These are phyloP conservation scores for Mimachlamys varia DNA, from an alignment of 2,888 invertebrate genomes.

Conservation along the genomic window DNA sequence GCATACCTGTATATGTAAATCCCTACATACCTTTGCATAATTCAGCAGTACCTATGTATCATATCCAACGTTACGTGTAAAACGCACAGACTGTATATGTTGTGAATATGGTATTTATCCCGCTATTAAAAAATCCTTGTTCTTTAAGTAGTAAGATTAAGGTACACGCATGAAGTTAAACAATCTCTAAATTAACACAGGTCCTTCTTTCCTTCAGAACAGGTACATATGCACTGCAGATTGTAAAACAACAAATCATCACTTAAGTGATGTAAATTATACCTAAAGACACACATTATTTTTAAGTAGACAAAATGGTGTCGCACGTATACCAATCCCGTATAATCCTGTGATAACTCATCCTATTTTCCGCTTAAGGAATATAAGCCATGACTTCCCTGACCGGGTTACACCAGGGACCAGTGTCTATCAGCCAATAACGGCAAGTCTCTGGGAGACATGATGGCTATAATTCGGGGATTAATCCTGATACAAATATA, in stretches of 20 bases:
- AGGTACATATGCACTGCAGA: no score
- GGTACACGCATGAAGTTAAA: no score
- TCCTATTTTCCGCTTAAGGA: not conserved
- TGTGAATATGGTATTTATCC: no score
- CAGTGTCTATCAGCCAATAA: not conserved
- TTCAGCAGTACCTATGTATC: not conserved
- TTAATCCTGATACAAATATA: slow-evolving; percentile 10
- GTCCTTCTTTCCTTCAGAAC: no score
- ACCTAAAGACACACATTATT: not conserved
- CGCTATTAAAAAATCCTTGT: no score
- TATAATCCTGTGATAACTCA: not conserved
- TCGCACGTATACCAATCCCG: not conserved
- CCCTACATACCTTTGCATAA: not conserved
- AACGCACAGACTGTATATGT: no score
- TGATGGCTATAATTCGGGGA: not conserved
- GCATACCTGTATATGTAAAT: not conserved
- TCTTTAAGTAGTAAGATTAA: no score
- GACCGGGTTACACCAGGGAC: not conserved
- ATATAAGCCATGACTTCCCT: not conserved
- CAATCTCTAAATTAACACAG: no score
- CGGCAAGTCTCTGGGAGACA: not conserved
- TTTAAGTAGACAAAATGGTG: not conserved
- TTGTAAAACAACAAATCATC: no score
- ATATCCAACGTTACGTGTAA: no score
- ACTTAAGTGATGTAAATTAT: not conserved